These are phyloP conservation scores for Uloborus plumipes DNA, from an alignment of 2,888 invertebrate species.

Conservation along the genomic window DNA sequence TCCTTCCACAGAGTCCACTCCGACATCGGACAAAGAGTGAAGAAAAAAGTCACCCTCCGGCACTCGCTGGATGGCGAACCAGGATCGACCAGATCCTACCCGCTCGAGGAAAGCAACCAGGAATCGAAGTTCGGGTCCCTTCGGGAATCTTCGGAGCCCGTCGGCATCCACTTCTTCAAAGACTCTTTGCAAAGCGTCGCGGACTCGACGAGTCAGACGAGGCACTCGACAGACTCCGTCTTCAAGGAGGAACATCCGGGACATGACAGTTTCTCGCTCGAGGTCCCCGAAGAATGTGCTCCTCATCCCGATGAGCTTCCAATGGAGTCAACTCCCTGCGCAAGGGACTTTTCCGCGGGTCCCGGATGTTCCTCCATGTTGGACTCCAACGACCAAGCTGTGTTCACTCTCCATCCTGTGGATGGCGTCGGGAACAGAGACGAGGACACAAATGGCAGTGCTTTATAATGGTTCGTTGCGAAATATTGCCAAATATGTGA, in stretches of 20 bases:
- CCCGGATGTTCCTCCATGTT: too few relatives aligned
- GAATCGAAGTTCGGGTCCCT: conserved; percentile 27
- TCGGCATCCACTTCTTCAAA: conserved; percentile 6
- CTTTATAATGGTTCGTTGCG: too few relatives aligned
- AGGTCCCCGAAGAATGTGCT: conserved; percentile 40
- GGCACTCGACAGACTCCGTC: conserved; percentile 20
- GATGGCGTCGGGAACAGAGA: too few relatives aligned
- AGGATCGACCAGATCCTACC: conserved; percentile 21
- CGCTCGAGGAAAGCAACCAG: conserved; percentile 43
- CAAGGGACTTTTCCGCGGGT: too few relatives aligned
- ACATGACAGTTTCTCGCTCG: conserved; percentile 31
- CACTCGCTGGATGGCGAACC: conserved; percentile 66
- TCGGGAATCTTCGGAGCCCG: conserved; percentile 14
- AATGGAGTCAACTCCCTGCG: background rate
- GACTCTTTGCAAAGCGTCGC: conserved; percentile 21
- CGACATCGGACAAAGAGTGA: conserved; percentile 84
- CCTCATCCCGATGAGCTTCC: conserved; percentile 5
- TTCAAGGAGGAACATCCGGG: conserved; percentile 21
- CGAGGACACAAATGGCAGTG: too few relatives aligned
- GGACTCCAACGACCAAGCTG: too few relatives aligned
- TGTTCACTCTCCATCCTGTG: too few relatives aligned
- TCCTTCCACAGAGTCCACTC: conserved; percentile 49
- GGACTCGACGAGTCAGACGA: background rate
- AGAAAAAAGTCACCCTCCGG: conserved; percentile 87
- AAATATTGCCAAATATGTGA: too few relatives aligned